Conservation (phyloP, 2,888 invertebrate genomes). For the Lasioglossum calceatum region DNA sequence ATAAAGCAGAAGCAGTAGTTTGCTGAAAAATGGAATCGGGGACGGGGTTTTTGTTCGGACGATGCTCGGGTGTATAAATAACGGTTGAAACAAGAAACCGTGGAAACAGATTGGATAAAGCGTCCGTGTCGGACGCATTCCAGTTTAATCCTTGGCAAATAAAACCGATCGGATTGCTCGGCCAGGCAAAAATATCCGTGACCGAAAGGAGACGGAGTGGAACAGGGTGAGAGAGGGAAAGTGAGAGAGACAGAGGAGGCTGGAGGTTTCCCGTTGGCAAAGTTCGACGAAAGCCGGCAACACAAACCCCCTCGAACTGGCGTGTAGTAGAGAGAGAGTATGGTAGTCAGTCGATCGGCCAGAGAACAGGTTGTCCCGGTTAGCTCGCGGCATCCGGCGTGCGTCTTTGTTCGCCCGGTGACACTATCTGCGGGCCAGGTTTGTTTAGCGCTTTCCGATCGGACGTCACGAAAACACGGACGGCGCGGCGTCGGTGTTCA, state of each 20-base stretch:
- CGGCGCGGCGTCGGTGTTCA: conserved; percentile 32
- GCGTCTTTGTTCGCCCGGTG: conserved; percentile 44
- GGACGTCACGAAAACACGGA: conserved; percentile 22
- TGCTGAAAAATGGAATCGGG: not conserved
- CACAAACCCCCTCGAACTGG: conserved; percentile 42
- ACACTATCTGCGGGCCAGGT: conserved; percentile 51
- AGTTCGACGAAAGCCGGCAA: conserved; percentile 26
- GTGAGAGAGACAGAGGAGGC: not conserved
- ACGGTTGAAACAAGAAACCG: not conserved
- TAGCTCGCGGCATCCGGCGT: conserved; percentile 50
- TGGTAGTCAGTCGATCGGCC: conserved; percentile 20
- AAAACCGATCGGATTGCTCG: conserved; percentile 30
- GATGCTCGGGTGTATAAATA: not conserved
- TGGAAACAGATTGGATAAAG: conserved; percentile 7
- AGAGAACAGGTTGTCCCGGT: conserved; percentile 36
- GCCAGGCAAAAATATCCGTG: conserved; percentile 30
- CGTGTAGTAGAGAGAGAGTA: not conserved
- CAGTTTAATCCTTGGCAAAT: conserved; percentile 29
- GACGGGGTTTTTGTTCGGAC: not conserved
- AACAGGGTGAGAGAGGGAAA: not conserved
- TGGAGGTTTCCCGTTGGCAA: conserved; percentile 24
- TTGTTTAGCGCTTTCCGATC: conserved; percentile 53
- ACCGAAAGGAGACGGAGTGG: conserved; percentile 17
- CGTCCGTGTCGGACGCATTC: conserved; percentile 10
- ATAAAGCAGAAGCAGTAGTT: not conserved